Base-by-base conservation (phyloP, 2,113 vertebrate species). In the Vireo altiloquus region DNA sequence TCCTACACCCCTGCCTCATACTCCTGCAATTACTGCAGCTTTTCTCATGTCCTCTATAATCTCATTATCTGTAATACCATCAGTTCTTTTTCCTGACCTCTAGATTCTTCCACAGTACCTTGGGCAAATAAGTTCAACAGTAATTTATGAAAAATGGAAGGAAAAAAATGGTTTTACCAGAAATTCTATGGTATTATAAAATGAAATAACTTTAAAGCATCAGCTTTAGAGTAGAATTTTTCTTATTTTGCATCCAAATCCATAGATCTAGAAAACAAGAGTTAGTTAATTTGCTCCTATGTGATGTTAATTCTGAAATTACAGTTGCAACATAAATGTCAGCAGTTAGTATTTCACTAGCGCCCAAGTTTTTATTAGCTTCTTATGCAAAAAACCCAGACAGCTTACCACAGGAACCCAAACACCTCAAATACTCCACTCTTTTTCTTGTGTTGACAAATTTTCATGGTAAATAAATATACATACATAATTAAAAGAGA, bases 41-140 rank as follows among this genome's bases (percentile, higher is more conserved):
- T 88, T 80, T 90, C 42, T 39, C 42, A 86, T 37, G 42, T 74
- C 40, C 50, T 89, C 47, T 66, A 39, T 59, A 81, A 91, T 92
- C 56, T 87, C 24, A 86, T 61, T 82, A 93, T 80, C 71, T 88
- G 15, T 46, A 90, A 77, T 74, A 76, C 22, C 71, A 85, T 49
- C 57, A 74, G 18, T 86, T 81, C 39, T 93, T 50, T 46, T 30
- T 74, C 44, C 42, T 71, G 64, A 88, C 42, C 63, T 83, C 88
- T 61, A 74, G 31, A 85, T 90, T 93, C 27, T 63, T 63, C n/a
- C 28, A 66, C 49, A 66, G n/a, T 27, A 93, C 35, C 25, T 49
- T 54, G 56, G 60, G 33, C n/a, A 87, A 96, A 33, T 46, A 91
- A 82, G 44, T 63, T 84, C 72, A 81, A 81, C 91, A 89, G 47